These are phyloP conservation scores for Neuroscelio doddi DNA, from an alignment of 2,888 invertebrate species.

Conservation along the genomic window DNA sequence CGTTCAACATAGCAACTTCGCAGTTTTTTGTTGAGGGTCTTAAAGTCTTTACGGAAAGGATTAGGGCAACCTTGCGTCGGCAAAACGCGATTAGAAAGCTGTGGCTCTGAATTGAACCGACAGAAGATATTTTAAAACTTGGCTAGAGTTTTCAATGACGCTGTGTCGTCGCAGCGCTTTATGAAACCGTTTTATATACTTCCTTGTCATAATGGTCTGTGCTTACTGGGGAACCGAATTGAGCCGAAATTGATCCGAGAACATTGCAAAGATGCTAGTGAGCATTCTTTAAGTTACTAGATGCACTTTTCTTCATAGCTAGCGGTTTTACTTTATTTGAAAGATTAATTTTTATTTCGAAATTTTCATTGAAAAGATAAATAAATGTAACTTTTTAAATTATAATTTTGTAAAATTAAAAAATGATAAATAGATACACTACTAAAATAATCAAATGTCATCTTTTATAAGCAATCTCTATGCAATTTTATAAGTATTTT, in stretches of 20 bases:
- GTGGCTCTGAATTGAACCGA: slow-evolving; percentile 6
- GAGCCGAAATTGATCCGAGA: slow-evolving; percentile 29
- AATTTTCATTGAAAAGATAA: slow-evolving; percentile 21
- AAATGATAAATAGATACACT: background rate
- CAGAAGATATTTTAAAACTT: slow-evolving; percentile 51
- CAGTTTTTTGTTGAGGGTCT: background rate
- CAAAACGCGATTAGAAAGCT: slow-evolving; percentile 27
- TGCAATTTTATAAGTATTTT: no score
- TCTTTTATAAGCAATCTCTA: no score
- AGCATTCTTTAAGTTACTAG: slow-evolving; percentile 6
- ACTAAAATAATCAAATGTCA: no score
- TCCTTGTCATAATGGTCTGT: slow-evolving; percentile 25
- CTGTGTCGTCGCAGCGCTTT: slow-evolving; percentile 16
- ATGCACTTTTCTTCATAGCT: background rate
- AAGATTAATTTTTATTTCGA: slow-evolving; percentile 24
- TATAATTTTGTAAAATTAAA: no score
- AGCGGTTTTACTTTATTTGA: background rate
- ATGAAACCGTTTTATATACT: slow-evolving; percentile 26
- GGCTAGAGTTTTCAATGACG: slow-evolving; percentile 22
- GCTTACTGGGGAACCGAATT: slow-evolving; percentile 15
- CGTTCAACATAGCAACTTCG: no score
- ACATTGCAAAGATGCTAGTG: slow-evolving; percentile 19
- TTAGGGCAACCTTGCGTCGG: background rate
- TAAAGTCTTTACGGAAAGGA: slow-evolving; percentile 8
- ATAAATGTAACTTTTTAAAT: no score